Conservation (phyloP, 2,797 vertebrate genomes). For the Phrynocephalus forsythii region DNA sequence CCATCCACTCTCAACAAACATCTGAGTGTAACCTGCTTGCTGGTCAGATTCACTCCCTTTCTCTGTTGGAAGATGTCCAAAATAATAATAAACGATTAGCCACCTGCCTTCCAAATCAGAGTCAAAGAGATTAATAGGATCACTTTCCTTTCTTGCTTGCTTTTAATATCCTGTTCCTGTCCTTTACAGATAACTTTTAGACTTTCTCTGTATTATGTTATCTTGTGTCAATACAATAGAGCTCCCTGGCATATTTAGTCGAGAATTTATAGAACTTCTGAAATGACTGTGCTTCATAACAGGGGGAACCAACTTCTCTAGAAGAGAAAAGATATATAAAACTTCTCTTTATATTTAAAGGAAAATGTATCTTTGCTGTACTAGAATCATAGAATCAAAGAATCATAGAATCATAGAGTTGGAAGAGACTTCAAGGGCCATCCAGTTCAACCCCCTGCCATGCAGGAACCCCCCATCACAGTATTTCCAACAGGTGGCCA, state of each 20-base stretch:
- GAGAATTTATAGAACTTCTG: slow-evolving; percentile 54
- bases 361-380: not conserved
- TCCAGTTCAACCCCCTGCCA: too few relatives aligned
- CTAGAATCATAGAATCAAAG: too few relatives aligned
- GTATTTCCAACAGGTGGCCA: too few relatives aligned
- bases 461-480: too few relatives aligned
- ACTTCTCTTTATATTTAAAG: not conserved
- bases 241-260: slow-evolving; percentile 53
- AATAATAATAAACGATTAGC: slow-evolving; percentile 65
- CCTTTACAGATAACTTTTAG: slow-evolving; percentile 73
- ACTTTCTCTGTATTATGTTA: slow-evolving; percentile 68
- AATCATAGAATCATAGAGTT: too few relatives aligned
- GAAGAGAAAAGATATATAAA: too few relatives aligned
- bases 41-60: slow-evolving; percentile 15
- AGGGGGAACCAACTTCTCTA: not conserved
- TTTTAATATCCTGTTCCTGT: slow-evolving; percentile 80
- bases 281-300: slow-evolving; percentile 51
- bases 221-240: slow-evolving; percentile 67
- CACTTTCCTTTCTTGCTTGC: slow-evolving; percentile 49
- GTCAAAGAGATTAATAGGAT: slow-evolving; percentile 69
- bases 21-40: not conserved
- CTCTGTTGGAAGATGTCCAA: slow-evolving; percentile 61
- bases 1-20: slow-evolving; percentile 19
- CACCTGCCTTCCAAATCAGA: slow-evolving; percentile 65
- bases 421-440: too few relatives aligned